A percentile compares a stretch with the other conserved stretches of the same genome.
phyloP scores from a whole-genome alignment of 2,888 invertebrate genomes.

The Sesamia inferens region DNA sequence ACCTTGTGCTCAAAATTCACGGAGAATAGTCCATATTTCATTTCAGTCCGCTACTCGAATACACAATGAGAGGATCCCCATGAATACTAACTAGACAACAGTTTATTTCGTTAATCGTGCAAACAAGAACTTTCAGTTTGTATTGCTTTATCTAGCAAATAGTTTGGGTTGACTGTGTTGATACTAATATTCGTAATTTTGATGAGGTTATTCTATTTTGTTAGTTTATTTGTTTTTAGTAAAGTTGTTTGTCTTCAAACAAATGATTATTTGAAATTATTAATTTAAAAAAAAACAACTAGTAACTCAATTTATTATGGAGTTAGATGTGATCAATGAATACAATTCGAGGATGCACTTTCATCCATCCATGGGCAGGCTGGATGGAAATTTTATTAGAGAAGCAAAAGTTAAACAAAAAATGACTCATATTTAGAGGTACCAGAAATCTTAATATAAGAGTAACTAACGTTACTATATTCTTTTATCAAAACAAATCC shows the following conservation, averaged over 20 bases:
- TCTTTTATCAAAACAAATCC: slow-evolving; percentile 50
- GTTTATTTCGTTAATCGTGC: slow-evolving; percentile 89
- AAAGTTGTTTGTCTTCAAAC: neutral
- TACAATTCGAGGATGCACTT: neutral
- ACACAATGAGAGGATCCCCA: slow-evolving; percentile 84
- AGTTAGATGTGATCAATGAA: neutral
- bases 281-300: no score
- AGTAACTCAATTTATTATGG: neutral
- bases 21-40: slow-evolving; percentile 89
- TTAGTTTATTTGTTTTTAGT: neutral
- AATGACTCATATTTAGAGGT: slow-evolving; percentile 22
- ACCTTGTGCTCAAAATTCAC: slow-evolving; percentile 85
- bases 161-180: slow-evolving; percentile 53
- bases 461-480: slow-evolving; percentile 26
- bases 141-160: slow-evolving; percentile 77
- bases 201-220: slow-evolving; percentile 10
- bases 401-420: neutral
- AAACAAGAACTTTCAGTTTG: slow-evolving; percentile 87
- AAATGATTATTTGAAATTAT: no score
- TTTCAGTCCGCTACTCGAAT: slow-evolving; percentile 85
- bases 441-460: slow-evolving; percentile 9
- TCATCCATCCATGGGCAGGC: no score
- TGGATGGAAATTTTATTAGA: slow-evolving; percentile 4
- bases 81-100: slow-evolving; percentile 89
- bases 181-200: slow-evolving; percentile 44